Evolutionary conservation across 2,888 invertebrate genomes (phyloP).

Genomic region (Diarsia dahlii): DNA sequence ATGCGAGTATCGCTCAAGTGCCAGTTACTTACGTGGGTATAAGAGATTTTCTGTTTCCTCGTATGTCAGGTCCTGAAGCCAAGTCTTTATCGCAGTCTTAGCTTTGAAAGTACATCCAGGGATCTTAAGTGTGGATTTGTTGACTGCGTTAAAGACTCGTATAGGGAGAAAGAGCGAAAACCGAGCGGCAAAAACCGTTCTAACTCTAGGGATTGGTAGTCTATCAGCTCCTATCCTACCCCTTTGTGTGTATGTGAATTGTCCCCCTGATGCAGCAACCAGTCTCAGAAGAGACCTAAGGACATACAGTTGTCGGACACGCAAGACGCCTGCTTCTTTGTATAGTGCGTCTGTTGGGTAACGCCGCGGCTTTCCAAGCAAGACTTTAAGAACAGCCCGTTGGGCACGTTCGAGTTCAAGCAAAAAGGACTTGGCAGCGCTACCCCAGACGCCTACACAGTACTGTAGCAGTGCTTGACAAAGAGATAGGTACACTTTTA

Average conservation of each 20-base stretch:
- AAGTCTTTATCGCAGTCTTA: too few relatives aligned
- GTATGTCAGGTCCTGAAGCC: too few relatives aligned
- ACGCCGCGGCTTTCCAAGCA: not conserved
- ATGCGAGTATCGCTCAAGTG: too few relatives aligned
- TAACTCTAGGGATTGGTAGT: too few relatives aligned
- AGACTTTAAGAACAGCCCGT: not conserved
- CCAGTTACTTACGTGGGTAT: too few relatives aligned
- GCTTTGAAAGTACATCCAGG: too few relatives aligned
- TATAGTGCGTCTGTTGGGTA: not conserved
- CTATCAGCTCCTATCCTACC: not conserved
- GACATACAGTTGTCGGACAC: not conserved
- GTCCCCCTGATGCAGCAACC: not conserved
- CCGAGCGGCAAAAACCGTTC: too few relatives aligned
- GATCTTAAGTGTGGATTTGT: too few relatives aligned
- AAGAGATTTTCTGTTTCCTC: too few relatives aligned
- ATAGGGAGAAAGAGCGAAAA: too few relatives aligned
- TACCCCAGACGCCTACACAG: slow-evolving; percentile 2
- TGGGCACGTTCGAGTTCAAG: not conserved
- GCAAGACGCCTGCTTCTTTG: slow-evolving; percentile 1
- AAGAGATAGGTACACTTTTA: not conserved
- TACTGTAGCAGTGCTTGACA: slow-evolving; percentile 4
- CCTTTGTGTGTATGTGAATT: not conserved
- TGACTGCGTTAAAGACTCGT: too few relatives aligned
- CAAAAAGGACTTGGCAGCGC: not conserved
- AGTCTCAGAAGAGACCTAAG: not conserved